Evolutionary conservation across 2,888 invertebrate genomes (phyloP), one percentile per base, ranked within the genome.

Genomic region (Leptinotarsa juncta): DNA sequence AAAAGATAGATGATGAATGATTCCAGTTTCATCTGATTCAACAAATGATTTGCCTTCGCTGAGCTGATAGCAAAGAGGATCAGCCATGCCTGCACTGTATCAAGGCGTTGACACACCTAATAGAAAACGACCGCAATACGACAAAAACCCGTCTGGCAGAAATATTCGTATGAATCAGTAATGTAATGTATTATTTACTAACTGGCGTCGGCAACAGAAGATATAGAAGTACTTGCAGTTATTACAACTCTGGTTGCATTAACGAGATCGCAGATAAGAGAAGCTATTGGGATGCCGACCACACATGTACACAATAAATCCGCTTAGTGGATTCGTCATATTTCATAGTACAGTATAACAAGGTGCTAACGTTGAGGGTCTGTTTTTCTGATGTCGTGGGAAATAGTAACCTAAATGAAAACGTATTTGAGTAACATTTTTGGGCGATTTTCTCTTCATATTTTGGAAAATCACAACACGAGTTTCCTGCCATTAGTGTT

Each of bases 181-280:
- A 79, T 79, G 79, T 78, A 79, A 79, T 77, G 79, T 79, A 76
- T 79, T 79, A 79, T 79, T 79, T 79, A 79, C 75, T 69, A 76
- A 77, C 71, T 60, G 51, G 71, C 67, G 74, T 70, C 72, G 78
- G 73, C 73, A 71, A 71, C 65, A 49, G 71, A 62, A 74, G 74
- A 70, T 72, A 70, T 70, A 72, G 57, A 76, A 76, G 76, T 71
- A 74, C 73, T 72, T 76, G 78, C 76, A 76, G 76, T 78, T 76
- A 78, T 78, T 78, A 76, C 70, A 68, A 73, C 53, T 67, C 67
- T 73, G 69, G 75, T 76, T 78, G 76, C 76, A 78, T 78, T 76
- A 78, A 78, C 73, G 70, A 78, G 78, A 78, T 78, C 71, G 71
- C 69, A 73, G 78, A 78, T 78, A 78, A 78, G 75, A 78, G 75